These are phyloP conservation scores for Denticeps clupeoides DNA, from an alignment of 2,797 vertebrate genomes.

Conservation along the genomic window DNA sequence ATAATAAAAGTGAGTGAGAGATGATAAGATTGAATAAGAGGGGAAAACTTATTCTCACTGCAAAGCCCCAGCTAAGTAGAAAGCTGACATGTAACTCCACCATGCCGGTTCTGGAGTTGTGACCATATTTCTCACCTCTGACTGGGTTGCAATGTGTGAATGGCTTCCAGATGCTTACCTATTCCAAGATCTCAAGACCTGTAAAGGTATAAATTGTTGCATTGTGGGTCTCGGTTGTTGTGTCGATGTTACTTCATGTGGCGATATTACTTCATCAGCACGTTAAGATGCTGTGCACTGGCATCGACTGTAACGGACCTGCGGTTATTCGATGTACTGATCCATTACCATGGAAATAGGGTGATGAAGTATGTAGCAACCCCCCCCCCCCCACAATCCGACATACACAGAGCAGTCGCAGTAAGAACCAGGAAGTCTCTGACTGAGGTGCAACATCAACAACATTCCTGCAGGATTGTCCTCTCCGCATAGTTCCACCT, in stretches of 20 bases:
- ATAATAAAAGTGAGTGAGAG: not conserved
- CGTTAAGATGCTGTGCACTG: too few relatives aligned
- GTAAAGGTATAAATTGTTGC: slow-evolving; percentile 24
- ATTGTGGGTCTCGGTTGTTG: slow-evolving; percentile 24
- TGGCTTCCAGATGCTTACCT: slow-evolving; percentile 52
- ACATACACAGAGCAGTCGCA: slow-evolving; percentile 2
- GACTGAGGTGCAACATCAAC: slow-evolving; percentile 25
- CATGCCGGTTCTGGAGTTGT: not conserved
- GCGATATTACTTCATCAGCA: too few relatives aligned
- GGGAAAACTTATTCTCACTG: not conserved
- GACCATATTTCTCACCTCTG: slow-evolving; percentile 45
- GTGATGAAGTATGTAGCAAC: too few relatives aligned
- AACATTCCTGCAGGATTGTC: slow-evolving; percentile 31
- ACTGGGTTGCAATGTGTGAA: slow-evolving; percentile 46
- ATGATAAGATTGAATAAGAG: not conserved
- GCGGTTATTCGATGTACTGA: too few relatives aligned
- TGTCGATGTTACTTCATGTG: slow-evolving; percentile 14
- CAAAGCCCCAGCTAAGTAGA: not conserved
- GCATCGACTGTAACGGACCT: too few relatives aligned
- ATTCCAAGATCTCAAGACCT: slow-evolving; percentile 31
- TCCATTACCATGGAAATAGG: too few relatives aligned
- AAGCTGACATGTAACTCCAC: slow-evolving; percentile 1
- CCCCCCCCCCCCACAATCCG: not conserved
- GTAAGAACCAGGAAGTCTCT: slow-evolving; percentile 14
- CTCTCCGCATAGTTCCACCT: slow-evolving; percentile 20